Base-by-base conservation (phyloP, 92 coral and sea anemone genomes). In the Zoanthus sansibaricus region DNA sequence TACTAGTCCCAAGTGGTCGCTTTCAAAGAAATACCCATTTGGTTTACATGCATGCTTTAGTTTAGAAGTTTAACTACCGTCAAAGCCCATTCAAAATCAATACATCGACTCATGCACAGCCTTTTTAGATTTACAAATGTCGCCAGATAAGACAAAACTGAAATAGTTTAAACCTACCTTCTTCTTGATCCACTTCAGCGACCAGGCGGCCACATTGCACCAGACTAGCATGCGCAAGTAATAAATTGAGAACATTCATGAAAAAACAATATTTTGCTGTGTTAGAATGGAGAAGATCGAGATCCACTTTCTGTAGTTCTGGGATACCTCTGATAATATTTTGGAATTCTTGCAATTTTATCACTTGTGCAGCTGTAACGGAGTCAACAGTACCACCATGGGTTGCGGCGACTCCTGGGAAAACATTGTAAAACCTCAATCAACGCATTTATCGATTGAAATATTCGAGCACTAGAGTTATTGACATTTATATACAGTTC, bases 221-320 rank as follows among this genome's bases (percentile, higher is more conserved):
- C 47, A 97, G 92, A 30, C 94, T 93, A 21, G 99, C 94, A 78
- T 97, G 98, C 30, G 94, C 95, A 69, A 97, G 87, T 52, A 97
- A 90, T 15, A 95, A 89, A 87, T 97, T 97, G 54, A 97, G 89
- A 7, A 96, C 91, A 89, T 97, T 97, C 64, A 94, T 80, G 75
- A 92, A 97, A 92, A 95, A 97, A 82, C 95, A 92, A 9, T 92
- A 69, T 83, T 97, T 97, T 42, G 91, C 88, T 2, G 92, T 82
- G 62, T 93, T 91, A 37, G 98, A 88, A 86, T 68, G 83, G 3
- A 97, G 92, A 37, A 82, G 89, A 30, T 95, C 92, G 33, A 97
- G 94, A 79, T 97, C 94, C 49, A 97, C 92, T 73, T 71, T 82
- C 64, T 91, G 94, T 33, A 97, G 95, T 78, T 97, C 98, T 17